Evolutionary conservation across 2,797 vertebrate species (phyloP).

Genomic region (Chelon labrosus): DNA sequence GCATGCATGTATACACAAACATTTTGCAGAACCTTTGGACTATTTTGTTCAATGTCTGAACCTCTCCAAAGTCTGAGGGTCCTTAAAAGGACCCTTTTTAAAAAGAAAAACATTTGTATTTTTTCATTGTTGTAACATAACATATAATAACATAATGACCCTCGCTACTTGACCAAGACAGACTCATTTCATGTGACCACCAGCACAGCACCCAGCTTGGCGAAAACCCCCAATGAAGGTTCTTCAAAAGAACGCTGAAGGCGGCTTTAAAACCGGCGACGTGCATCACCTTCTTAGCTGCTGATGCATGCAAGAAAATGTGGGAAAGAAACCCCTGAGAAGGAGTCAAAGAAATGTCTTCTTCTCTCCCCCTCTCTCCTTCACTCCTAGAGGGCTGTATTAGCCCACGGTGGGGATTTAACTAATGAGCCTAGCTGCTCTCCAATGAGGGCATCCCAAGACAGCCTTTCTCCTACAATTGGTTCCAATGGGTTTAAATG

Average conservation of each 20-base stretch:
- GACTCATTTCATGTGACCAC: constrained; percentile 59
- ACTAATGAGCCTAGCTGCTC: constrained; percentile 88
- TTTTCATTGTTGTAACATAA: too few relatives aligned
- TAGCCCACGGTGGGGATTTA: constrained; percentile 88
- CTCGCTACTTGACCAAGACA: constrained; percentile 14
- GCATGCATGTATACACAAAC: constrained; percentile 38
- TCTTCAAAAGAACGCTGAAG: constrained; percentile 64
- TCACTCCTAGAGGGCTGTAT: constrained; percentile 83
- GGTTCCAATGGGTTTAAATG: constrained; percentile 90
- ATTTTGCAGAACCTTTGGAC: constrained; percentile 58
- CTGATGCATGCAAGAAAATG: constrained; percentile 87
- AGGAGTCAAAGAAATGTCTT: constrained; percentile 84
- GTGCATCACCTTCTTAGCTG: constrained; percentile 80
- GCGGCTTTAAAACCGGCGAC: constrained; percentile 66
- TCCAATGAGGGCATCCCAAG: constrained; percentile 87
- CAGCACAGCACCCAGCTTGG: constrained; percentile 14
- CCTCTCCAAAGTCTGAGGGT: constrained; percentile 36
- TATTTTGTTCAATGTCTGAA: constrained; percentile 27
- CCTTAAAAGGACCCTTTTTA: background rate
- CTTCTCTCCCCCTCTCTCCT: constrained; percentile 77
- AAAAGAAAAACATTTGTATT: background rate
- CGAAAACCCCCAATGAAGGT: constrained; percentile 35
- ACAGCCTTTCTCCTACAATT: constrained; percentile 89
- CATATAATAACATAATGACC: background rate
- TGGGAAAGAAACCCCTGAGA: constrained; percentile 82